Conservation (phyloP, 2,888 invertebrate genomes). For the Metacarcinus magister region DNA sequence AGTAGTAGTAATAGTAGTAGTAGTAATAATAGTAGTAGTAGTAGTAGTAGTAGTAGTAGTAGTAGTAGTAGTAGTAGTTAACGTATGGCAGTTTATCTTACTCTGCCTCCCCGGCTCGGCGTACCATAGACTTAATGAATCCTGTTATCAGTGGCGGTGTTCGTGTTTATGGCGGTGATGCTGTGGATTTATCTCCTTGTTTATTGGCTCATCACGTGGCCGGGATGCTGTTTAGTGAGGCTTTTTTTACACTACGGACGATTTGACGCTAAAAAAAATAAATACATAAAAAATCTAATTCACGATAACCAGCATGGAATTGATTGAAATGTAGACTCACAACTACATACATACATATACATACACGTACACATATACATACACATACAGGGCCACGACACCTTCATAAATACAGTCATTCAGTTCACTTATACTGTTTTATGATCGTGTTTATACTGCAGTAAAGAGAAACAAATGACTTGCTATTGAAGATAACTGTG, state of each 20-base stretch:
- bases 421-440: too few species aligned
- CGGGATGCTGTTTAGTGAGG: not conserved
- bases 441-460: too few species aligned
- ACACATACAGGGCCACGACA: not conserved
- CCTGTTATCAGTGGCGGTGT: not conserved
- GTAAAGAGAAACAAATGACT: too few species aligned
- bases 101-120: not conserved
- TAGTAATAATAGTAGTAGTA: not conserved
- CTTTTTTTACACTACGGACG: not conserved
- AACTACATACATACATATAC: too few species aligned
- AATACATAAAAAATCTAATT: too few species aligned
- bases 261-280: too few species aligned
- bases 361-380: not conserved
- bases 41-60: not conserved
- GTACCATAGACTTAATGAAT: not conserved
- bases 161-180: not conserved
- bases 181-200: not conserved
- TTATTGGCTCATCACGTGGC: not conserved
- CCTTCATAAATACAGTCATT: too few species aligned
- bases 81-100: not conserved
- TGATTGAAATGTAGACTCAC: too few species aligned
- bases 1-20: not conserved
- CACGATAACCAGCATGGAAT: too few species aligned
- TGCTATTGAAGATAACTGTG: too few species aligned
- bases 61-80: not conserved